These are phyloP conservation scores for Pelochelys cantorii DNA, from an alignment of 2,797 vertebrate species.

Conservation along the genomic window DNA sequence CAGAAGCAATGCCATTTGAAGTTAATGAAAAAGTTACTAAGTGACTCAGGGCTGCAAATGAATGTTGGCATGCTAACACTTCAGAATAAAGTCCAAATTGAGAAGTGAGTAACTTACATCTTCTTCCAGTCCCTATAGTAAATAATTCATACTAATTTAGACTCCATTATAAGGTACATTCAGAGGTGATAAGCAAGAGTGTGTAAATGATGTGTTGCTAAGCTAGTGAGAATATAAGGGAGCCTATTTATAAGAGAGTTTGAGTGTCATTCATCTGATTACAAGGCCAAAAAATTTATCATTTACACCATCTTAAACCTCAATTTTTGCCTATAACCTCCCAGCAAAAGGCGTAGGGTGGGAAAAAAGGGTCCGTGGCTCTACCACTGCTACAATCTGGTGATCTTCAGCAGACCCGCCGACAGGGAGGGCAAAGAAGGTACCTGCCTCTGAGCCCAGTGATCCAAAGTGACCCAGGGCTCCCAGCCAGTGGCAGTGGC, in stretches of 20 bases:
- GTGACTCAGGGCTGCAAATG: conserved; percentile 33
- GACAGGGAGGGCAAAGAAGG: too few relatives aligned
- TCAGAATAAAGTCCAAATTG: neutral
- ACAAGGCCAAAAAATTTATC: neutral
- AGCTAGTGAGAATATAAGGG: neutral
- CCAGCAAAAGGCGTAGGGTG: neutral
- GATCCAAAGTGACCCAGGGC: too few relatives aligned
- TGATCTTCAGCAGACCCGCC: neutral
- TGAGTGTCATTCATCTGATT: neutral
- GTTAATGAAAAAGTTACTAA: conserved; percentile 21
- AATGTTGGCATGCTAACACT: neutral
- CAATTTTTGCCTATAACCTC: neutral
- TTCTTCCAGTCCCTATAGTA: accelerated
- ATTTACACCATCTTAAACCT: neutral
- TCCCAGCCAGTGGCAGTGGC: too few relatives aligned
- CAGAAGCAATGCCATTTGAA: conserved; percentile 23
- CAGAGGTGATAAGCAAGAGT: neutral
- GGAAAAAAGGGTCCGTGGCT: neutral
- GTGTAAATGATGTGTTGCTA: neutral
- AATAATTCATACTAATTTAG: neutral
- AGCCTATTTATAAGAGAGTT: neutral
- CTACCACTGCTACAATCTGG: neutral
- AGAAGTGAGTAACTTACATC: neutral
- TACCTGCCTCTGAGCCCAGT: too few relatives aligned
- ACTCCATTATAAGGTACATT: neutral